phyloP scores from a whole-genome alignment of 1,140 invertebrate species.

The Potamilus streckersoni region DNA sequence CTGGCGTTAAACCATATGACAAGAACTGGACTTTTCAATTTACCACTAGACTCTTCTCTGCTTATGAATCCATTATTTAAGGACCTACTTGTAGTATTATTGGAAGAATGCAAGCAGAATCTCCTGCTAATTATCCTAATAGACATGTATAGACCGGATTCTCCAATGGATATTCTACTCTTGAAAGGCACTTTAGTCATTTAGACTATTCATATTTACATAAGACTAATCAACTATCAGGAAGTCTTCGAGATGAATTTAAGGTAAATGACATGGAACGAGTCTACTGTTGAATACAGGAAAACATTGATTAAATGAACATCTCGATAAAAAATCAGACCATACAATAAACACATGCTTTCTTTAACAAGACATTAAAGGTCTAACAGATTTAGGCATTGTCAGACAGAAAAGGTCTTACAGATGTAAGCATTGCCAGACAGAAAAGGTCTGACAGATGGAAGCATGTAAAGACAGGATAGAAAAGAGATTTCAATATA shows the following conservation, averaged over 20 bases:
- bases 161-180: conserved; percentile 19
- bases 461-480: no score
- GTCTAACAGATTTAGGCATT: no score
- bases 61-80: conserved; percentile 16
- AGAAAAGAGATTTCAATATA: no score
- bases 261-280: conserved; percentile 22
- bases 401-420: no score
- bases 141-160: conserved; percentile 11
- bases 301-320: no score
- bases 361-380: no score
- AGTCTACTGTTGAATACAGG: neutral
- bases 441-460: no score
- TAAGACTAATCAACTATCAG: conserved; percentile 12
- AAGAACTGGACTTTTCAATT: conserved; percentile 3
- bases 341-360: no score
- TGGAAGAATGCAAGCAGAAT: conserved; percentile 17
- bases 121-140: conserved; percentile 22
- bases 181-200: conserved; percentile 18
- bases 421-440: no score
- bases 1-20: no score
- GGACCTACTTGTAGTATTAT: conserved; percentile 15
- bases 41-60: conserved; percentile 2
- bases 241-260: conserved; percentile 19
- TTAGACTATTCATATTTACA: conserved; percentile 16
- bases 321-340: no score